Base-by-base conservation (phyloP, 1,140 invertebrate genomes). In the Diorhabda sublineata region DNA sequence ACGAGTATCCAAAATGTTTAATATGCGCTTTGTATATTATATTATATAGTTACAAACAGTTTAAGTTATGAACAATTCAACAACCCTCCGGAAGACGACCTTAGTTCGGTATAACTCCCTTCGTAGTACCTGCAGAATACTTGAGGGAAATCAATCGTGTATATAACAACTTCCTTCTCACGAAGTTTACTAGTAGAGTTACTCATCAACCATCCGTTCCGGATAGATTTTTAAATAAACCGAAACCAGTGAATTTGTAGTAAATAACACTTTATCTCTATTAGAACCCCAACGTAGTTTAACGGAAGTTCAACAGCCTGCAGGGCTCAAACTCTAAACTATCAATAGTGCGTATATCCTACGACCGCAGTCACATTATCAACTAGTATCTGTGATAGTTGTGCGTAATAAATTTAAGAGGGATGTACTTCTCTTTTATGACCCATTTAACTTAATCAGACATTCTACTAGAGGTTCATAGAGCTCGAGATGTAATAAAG, bases 311-410 rank as follows among this genome's bases (percentile, higher is more conserved):
- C 47, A 52, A 52, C 47, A 52, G 47, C 47, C 47, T 52, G 47
- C n/a, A 52, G 47, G 47, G 47, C 47, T 52, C 6, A 52, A 52
- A 52, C 47, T 52, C n/a, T 6, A 52, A 52, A 52, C 47, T 52
- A 52, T 52, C 47, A 52, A 52, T 52, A 52, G 47, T 52, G 47
- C 47, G 47, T 52, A 52, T 52, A 52, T 52, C 47, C 47, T 52
- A n/a, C 47, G n/a, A 52, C 47, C 47, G 3, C 47, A 52, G 47
- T 52, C 47, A 52, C 47, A 52, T 52, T 52, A 52, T 52, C 47
- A 52, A 52, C 47, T n/a, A 52, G 47, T 52, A 52, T 8, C 47
- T 52, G 47, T 52, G n/a, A 52, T 52, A 52, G 47, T 52, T 8
- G 47, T 52, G 47, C 47, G 47, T 52, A n/a, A 8, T n/a, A 52